Conservation (phyloP, 2,113 vertebrate genomes). For the Puma concolor region DNA sequence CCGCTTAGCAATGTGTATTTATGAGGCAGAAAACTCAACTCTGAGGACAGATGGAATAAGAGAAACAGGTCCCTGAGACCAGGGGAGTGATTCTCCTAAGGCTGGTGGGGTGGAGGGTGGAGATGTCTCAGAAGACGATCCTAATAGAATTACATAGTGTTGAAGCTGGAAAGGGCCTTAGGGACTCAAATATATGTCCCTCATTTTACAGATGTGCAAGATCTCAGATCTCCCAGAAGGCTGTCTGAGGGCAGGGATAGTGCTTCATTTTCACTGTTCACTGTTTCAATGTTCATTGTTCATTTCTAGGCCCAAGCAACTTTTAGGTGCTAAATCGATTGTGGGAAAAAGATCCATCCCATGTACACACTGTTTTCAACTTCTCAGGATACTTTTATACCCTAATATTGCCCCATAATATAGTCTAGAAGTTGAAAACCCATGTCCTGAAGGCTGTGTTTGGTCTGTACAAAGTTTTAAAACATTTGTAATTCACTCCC, state of each 20-base stretch:
- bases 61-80: neutral
- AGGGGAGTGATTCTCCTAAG: neutral
- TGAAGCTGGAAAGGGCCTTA: neutral
- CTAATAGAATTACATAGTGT: neutral
- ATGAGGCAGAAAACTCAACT: neutral
- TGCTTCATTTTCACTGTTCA: neutral
- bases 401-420: neutral
- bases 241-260: neutral
- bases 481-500: slow-evolving; percentile 1
- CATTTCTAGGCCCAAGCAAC: neutral
- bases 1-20: neutral
- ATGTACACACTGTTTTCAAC: neutral
- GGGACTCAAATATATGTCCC: neutral
- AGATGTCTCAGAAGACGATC: neutral
- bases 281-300: neutral
- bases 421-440: neutral
- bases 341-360: neutral
- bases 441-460: neutral
- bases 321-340: neutral
- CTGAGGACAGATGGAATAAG: neutral
- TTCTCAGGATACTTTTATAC: neutral
- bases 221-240: neutral
- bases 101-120: too few relatives aligned
- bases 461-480: neutral
- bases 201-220: neutral